phyloP scores from a whole-genome alignment of 2,113 vertebrate genomes.

The Centropus bengalensis region DNA sequence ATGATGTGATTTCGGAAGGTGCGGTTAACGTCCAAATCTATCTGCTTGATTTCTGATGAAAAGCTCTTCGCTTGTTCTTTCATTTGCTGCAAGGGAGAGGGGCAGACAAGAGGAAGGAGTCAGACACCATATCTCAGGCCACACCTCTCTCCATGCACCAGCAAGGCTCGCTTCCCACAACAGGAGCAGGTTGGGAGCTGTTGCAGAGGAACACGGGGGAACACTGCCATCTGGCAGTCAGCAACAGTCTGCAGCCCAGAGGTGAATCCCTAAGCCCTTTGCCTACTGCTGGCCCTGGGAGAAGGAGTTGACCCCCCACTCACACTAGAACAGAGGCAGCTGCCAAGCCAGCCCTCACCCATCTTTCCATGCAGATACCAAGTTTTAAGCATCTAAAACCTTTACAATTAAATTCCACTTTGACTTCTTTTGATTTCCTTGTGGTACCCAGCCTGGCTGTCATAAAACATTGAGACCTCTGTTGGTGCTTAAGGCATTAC shows the following conservation, averaged over 20 bases:
- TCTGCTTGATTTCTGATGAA: constrained; percentile 92
- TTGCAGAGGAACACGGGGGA: accelerated
- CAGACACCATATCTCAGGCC: background rate
- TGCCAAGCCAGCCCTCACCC: background rate
- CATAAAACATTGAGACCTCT: background rate
- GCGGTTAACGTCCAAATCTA: constrained; percentile 91
- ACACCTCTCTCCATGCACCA: background rate
- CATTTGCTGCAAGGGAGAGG: constrained; percentile 81
- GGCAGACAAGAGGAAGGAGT: background rate
- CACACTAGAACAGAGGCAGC: accelerated
- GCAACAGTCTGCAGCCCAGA: background rate
- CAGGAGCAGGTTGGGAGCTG: background rate
- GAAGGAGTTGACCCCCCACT: background rate
- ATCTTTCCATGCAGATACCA: background rate
- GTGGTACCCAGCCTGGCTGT: background rate
- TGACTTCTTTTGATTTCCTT: background rate
- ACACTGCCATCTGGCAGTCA: background rate
- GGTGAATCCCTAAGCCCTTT: background rate
- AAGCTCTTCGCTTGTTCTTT: constrained; percentile 85
- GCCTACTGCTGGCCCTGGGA: background rate
- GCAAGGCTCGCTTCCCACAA: background rate
- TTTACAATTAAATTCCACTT: background rate
- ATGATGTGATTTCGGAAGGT: constrained; percentile 95
- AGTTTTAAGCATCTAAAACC: background rate
- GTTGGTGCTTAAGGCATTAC: background rate